phyloP scores from a whole-genome alignment of 2,113 vertebrate genomes.

The Cryptomyrus ogoouensis region DNA sequence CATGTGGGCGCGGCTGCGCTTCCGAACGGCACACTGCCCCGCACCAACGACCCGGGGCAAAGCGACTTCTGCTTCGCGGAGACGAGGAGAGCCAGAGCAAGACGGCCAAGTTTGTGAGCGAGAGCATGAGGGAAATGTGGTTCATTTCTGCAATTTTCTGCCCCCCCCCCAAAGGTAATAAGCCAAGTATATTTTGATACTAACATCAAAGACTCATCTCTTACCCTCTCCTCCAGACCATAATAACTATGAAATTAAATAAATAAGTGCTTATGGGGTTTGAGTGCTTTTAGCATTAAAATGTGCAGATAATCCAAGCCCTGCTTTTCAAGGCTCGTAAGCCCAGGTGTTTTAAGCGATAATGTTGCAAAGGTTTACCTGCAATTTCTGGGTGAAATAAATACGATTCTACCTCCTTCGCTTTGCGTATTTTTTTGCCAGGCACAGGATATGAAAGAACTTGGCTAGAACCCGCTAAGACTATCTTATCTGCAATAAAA shows the following conservation, averaged over 20 bases:
- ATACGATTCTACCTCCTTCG: background rate
- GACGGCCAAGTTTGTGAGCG: background rate
- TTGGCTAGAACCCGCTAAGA: background rate
- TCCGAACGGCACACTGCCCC: background rate
- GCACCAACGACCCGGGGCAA: background rate
- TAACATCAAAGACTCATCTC: slow-evolving; percentile 10
- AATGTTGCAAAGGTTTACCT: background rate
- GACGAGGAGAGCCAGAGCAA: background rate
- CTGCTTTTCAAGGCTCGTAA: background rate
- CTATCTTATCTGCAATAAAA: background rate
- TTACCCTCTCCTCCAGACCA: background rate
- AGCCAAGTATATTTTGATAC: background rate
- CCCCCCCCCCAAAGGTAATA: background rate
- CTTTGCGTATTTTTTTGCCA: background rate
- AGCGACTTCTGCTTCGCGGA: background rate
- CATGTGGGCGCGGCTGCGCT: background rate
- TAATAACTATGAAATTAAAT: slow-evolving; percentile 14
- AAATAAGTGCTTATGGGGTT: background rate
- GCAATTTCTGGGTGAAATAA: background rate
- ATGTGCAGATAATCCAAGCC: background rate
- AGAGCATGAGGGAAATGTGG: background rate
- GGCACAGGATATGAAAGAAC: background rate
- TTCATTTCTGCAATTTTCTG: background rate
- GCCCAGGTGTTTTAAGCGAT: slow-evolving; percentile 16
- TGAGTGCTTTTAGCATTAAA: slow-evolving; percentile 1